Percentiles rank a stretch among this genome's conserved stretches.
Evolutionary conservation across 2,797 vertebrate genomes (phyloP).

Genomic region (Centroberyx gerrardi): DNA sequence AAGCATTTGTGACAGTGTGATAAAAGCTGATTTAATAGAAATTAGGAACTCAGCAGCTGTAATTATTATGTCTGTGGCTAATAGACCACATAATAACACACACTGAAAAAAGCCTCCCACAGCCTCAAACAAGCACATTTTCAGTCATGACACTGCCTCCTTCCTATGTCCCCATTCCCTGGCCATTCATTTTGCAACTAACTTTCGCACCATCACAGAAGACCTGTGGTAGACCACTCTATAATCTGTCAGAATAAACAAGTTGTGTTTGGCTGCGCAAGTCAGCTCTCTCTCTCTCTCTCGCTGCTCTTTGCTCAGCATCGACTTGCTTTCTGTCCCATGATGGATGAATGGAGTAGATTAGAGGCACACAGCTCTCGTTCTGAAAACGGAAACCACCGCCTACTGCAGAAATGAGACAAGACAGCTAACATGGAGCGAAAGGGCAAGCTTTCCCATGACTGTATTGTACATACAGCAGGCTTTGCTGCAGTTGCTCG

Average conservation of each 20-base stretch:
- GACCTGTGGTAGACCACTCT: slow-evolving; percentile 67
- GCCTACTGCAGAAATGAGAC: slow-evolving; percentile 51
- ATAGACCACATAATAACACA: not conserved
- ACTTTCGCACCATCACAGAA: slow-evolving; percentile 46
- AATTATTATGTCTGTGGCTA: not conserved
- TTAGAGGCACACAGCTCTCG: slow-evolving; percentile 62
- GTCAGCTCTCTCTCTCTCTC: slow-evolving; percentile 57
- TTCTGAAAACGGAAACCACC: slow-evolving; percentile 57
- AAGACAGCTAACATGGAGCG: slow-evolving; percentile 33
- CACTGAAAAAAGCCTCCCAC: not conserved
- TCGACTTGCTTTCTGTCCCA: slow-evolving; percentile 60
- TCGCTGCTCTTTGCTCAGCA: slow-evolving; percentile 48
- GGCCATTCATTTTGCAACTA: slow-evolving; percentile 50
- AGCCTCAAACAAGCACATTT: slow-evolving; percentile 34
- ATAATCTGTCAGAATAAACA: slow-evolving; percentile 80
- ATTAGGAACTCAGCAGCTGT: too few relatives aligned
- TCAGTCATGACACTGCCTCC: slow-evolving; percentile 35
- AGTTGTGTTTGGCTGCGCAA: slow-evolving; percentile 57
- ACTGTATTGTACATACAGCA: slow-evolving; percentile 45
- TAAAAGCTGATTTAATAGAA: too few relatives aligned
- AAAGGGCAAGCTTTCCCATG: slow-evolving; percentile 47
- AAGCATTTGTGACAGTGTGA: too few relatives aligned
- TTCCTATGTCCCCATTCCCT: slow-evolving; percentile 21
- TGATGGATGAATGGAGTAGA: slow-evolving; percentile 65
- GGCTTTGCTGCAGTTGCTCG: slow-evolving; percentile 21